Evolutionary conservation across 1,140 invertebrate species (phyloP), one percentile per base, ranked within the genome.

Genomic region (Chrysomallon squamiferum): DNA sequence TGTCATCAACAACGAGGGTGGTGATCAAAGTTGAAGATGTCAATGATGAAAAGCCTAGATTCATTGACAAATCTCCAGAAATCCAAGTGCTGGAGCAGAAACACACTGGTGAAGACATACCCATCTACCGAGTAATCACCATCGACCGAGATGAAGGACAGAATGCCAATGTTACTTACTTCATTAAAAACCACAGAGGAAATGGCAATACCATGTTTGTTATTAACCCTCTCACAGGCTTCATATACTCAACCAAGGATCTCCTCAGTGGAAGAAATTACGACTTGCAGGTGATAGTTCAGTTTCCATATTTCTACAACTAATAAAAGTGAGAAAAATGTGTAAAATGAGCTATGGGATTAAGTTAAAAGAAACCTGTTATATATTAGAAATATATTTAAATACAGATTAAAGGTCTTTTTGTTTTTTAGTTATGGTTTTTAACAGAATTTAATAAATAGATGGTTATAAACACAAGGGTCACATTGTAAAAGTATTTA

Each of bases 1-100:
- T 96, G 60, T 90, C 91, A 3, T 95, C 93, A 4, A 92, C 91
- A 3, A 94, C 93, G 15, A 89, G 93, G 66, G 91, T 97, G 35
- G 89, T 93, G 29, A 89, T 98, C 45, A 87, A 89, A 60, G 91
- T 97, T 9, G 87, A 89, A 25, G 94, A 96, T 84, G 87, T 93
- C 64, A 96, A 96, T 86, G 95, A 96, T 67, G 75, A 82, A 33
- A 81, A 84, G 72, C 87, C 82, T 90, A 93, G 90, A 72, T 96
- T 96, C 83, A 90, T 92, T 59, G 90, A 92, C 69, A 94, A 95
- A 84, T 18, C 35, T 35, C 32, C 57, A 18, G 91, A 92, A 71
- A 88, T 95, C 61, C 89, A 89, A 77, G 90, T 95, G 69, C 93
- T 93, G 18, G 90, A 64, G 20, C 58, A 71, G 9, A 45, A 61